Evolutionary conservation across 2,888 invertebrate species (phyloP), one percentile per base, ranked within the genome.

Genomic region (Cinara cedri): DNA sequence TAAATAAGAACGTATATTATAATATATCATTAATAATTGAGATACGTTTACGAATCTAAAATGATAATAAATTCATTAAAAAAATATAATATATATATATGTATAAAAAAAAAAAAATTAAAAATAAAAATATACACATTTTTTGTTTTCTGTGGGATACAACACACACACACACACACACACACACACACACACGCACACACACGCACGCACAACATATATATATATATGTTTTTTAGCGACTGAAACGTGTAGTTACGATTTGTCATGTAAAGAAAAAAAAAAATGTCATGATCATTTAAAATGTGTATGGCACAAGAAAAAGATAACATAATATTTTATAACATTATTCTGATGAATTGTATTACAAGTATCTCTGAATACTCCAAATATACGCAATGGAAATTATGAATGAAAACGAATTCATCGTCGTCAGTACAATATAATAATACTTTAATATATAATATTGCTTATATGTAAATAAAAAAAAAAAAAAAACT

Each of bases 271-370:
- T 75, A 75, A 44, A 8, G 16, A 21, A 63, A 24, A 16, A 63
- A 34, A 42, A 46, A 49, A 34, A 44, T 65, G 74, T 75, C 74
- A 75, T 75, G 72, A 51, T 72, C 34, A 26, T 60, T 34, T 49
- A 68, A 16, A 14, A 62, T 72, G 63, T 24, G 74, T 75, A 75
- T 75, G 74, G 74, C 74, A 75, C 74, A 65, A 63, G 74, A 65
- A 24, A 42, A 54, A 75, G 51, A 75, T 54, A 70, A 49, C 51
- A 75, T 54, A 70, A 24, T 51, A 68, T 26, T 49, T 26, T 68
- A 68, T 21, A 26, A 26, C 34, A 54, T 75, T 14, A 42, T 10
- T 55, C 51, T 51, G 16, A 26, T 70, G 63, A 14, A 63, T 42
- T 54, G 42, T 63, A 74, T 54, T 68, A 11, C 34, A 74, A 51